These are phyloP conservation scores for Poecilia gillii DNA, from an alignment of 2,797 vertebrate genomes.

Conservation along the genomic window DNA sequence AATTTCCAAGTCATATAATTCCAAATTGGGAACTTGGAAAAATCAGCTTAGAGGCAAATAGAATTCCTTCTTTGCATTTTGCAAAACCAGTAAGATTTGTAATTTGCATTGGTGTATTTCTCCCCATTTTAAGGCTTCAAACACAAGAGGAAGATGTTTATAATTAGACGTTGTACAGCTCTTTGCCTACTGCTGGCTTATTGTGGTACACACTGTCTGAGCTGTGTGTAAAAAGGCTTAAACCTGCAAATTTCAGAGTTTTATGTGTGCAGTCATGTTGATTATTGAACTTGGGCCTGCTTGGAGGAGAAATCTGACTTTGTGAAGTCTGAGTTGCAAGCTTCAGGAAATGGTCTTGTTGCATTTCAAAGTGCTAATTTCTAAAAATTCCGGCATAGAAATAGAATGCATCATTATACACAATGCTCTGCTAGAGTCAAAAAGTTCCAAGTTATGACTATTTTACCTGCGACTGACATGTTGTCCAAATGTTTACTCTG, in stretches of 20 bases:
- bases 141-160: background rate
- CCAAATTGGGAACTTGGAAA: background rate
- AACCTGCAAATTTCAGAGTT: background rate
- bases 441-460: background rate
- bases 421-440: background rate
- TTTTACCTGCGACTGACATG: background rate
- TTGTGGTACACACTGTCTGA: background rate
- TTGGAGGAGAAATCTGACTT: background rate
- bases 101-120: background rate
- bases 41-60: background rate
- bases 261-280: background rate
- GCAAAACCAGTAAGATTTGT: background rate
- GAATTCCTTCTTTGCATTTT: background rate
- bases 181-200: background rate
- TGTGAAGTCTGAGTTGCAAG: background rate
- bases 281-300: background rate
- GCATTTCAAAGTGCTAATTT: background rate
- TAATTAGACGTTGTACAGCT: background rate
- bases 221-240: background rate
- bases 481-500: background rate
- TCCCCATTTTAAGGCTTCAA: background rate
- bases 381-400: background rate
- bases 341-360: background rate
- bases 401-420: background rate
- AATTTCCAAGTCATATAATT: background rate